Evolutionary conservation across 1,140 invertebrate genomes (phyloP).

Genomic region (Orussus abietinus): DNA sequence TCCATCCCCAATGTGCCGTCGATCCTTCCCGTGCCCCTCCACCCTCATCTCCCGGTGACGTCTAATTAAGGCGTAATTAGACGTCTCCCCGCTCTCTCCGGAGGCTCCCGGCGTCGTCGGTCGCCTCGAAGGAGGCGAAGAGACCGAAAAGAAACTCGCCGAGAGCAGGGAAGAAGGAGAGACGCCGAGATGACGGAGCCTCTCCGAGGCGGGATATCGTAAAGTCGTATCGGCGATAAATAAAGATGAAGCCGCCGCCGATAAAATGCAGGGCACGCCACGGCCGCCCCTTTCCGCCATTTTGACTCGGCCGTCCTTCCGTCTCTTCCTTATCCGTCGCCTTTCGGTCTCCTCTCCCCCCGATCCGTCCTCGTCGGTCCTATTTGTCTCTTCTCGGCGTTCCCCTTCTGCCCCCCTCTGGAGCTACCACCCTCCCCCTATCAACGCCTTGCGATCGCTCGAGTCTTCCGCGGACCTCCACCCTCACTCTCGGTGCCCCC

Average conservation of each 20-base stretch:
- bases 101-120: no score
- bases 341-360: neutral
- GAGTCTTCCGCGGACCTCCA: neutral
- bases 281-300: neutral
- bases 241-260: slow-evolving; percentile 27
- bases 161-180: neutral
- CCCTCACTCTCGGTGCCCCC: slow-evolving; percentile 6
- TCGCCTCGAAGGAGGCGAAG: no score
- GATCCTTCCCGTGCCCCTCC: no score
- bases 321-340: slow-evolving; percentile 12
- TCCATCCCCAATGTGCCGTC: no score
- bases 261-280: slow-evolving; percentile 26
- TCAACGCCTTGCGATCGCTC: neutral
- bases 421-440: neutral
- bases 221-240: slow-evolving; percentile 29
- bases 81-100: no score
- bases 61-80: no score
- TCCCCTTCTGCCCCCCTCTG: slow-evolving; percentile 1
- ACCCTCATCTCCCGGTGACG: no score
- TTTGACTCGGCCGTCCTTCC: neutral
- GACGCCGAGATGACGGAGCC: no score
- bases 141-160: no score
- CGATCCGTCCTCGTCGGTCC: neutral
- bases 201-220: no score
- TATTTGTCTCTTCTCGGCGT: neutral